Conservation (phyloP, 2,888 invertebrate genomes). For the Mylabris sibirica region DNA sequence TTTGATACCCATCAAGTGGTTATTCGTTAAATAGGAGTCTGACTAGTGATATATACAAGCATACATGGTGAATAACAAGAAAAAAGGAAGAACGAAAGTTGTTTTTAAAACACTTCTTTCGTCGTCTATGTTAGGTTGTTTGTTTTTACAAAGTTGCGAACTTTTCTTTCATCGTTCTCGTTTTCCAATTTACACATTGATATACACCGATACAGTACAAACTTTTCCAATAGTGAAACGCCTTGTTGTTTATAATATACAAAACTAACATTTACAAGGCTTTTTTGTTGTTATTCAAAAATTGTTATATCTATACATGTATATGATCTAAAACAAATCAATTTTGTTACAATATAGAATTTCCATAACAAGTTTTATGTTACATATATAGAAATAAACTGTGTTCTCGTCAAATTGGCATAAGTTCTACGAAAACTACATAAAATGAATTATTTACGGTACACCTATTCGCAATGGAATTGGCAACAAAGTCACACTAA, state of each 20-base stretch:
- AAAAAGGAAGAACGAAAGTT: slow-evolving; percentile 22
- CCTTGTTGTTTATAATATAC: background rate
- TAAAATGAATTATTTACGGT: slow-evolving; percentile 1
- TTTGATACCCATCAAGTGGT: slow-evolving; percentile 45
- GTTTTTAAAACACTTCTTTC: slow-evolving; percentile 35
- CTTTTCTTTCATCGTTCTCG: slow-evolving; percentile 40
- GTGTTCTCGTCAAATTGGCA: background rate
- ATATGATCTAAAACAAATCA: slow-evolving; percentile 23
- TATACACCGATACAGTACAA: slow-evolving; percentile 36
- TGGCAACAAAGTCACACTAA: background rate
- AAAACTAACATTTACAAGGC: background rate
- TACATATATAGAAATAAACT: slow-evolving; percentile 9
- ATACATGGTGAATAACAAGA: background rate
- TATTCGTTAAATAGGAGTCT: slow-evolving; percentile 37
- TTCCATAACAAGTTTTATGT: background rate
- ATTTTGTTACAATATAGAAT: slow-evolving; percentile 4
- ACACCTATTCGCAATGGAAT: background rate
- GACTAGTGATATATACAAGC: too few relatives aligned
- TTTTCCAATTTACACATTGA: slow-evolving; percentile 42
- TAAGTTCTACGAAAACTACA: background rate
- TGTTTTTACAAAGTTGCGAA: slow-evolving; percentile 35
- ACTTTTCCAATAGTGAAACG: slow-evolving; percentile 32
- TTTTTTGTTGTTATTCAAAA: background rate
- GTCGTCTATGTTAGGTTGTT: background rate
- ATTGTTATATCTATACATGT: slow-evolving; percentile 23